These are phyloP conservation scores for Ginglymostoma cirratum DNA, from an alignment of 2,113 vertebrate species.

Conservation along the genomic window DNA sequence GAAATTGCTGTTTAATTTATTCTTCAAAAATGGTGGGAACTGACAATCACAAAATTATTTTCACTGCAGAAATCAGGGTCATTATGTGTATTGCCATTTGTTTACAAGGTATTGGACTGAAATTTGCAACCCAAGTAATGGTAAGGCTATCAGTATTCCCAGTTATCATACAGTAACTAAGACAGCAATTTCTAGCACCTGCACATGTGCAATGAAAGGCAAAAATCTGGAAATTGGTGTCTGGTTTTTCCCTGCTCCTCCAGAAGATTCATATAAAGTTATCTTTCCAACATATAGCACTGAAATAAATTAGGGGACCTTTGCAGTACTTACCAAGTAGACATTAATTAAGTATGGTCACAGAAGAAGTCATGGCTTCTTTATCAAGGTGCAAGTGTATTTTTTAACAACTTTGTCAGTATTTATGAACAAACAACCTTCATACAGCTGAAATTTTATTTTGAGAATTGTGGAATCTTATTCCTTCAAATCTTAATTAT, in stretches of 20 bases:
- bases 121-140: neutral
- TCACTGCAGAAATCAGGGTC: neutral
- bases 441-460: neutral
- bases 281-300: neutral
- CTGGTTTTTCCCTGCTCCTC: neutral
- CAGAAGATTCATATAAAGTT: neutral
- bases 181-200: neutral
- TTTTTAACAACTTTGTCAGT: neutral
- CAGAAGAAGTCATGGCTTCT: neutral
- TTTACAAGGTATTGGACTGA: neutral
- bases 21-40: neutral
- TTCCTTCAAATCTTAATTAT: neutral
- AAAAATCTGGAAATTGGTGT: neutral
- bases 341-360: neutral
- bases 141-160: neutral
- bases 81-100: neutral
- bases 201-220: neutral
- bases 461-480: neutral
- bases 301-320: neutral
- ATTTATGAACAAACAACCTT: neutral
- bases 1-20: neutral
- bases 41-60: neutral
- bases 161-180: neutral
- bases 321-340: neutral
- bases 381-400: neutral